Evolutionary conservation across 2,888 invertebrate species (phyloP), one percentile per base, ranked within the genome.

Genomic region (Sipha maydis): DNA sequence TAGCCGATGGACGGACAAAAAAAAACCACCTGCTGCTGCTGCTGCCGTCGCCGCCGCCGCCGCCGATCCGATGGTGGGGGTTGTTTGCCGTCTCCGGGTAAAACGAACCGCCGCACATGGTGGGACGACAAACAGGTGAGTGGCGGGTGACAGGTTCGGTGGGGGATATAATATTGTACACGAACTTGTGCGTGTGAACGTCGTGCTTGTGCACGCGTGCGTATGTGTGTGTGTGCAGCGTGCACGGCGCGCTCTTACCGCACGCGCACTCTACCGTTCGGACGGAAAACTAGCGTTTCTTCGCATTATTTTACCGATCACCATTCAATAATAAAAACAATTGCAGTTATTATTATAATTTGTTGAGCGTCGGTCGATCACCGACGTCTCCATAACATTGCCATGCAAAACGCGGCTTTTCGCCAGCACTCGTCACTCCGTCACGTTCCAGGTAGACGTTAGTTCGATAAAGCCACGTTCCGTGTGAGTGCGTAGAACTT

Each of bases 1-100:
- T 80, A 54, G 41, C 75, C 41, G 79, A 73, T 25, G 80, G 80
- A 69, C 67, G 85, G 48, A 77, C 77, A 28, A 28, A 71, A 80
- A 73, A 78, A 88, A 79, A 77, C 54, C 73, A 88, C 88, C 88
- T 75, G 75, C 88, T 88, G 88, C 79, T 88, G 88, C 79, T 73
- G 80, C 61, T 28, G 80, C 61, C 48, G 85, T 56, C 48, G 78
- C 41, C 25, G 34, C 73, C 56, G 38, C 7, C 25, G 84, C 34
- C 34, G 4, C 48, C 28, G 48, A n/a, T 17, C 17, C 54, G 54
- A 41, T 38, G 86, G 86, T 75, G 86, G 86, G 86, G 73, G 86
- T 88, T 80, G 86, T 88, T 85, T 85, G 76, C 76, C 84, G 84
- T 1, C 67, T 56, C 48, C 83, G 76, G 83, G 75, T 38, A 75